Evolutionary conservation across 2,113 vertebrate species (phyloP), one percentile per base, ranked within the genome.

Genomic region (Coptodon rendalli): DNA sequence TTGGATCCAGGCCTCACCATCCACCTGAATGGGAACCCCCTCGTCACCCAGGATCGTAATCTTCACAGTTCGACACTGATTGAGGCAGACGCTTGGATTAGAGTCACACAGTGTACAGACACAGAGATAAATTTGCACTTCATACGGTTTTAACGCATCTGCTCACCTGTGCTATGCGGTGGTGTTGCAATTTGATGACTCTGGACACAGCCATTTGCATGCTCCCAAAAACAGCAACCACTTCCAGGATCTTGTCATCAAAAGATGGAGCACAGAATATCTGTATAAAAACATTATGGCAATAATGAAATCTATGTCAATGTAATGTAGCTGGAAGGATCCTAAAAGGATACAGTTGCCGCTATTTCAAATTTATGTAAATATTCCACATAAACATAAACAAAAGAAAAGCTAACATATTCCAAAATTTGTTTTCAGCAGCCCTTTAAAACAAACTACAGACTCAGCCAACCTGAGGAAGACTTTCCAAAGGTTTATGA

Each of bases 161-260:
- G 92, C 92, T 88, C 83, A 99, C 98, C 98, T 99, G 98, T 40
- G 98, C 98, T 80, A 99, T 99, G 88, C 98, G 96, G 87, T 99
- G 98, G 87, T 99, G 98, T 76, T 99, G 98, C 38, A 99, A 96
- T 73, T 99, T 99, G 94, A 99, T 99, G 89, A 99, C 98, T 86
- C 98, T 96, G 31, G 98, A 99, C 40, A 99, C 97, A 0, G 98
- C 98, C 98, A 99, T 99, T 94, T 99, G 98, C 97, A 99, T 97
- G 83, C 98, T 99, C n/a, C 98, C 98, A 90, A 99, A 99, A 27
- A 99, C 97, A 0, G 98, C 98, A 24, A 99, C 98, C 0, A 99
- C 98, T 84, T 99, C 98, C 87, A 99, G 96, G 93, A 99, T 99
- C 94, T 99, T 99, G 93, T 99, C 98, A 88, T 99, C 98, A 5